Conservation (phyloP, 2,797 vertebrate species). For the Pangasius mekongensis region DNA sequence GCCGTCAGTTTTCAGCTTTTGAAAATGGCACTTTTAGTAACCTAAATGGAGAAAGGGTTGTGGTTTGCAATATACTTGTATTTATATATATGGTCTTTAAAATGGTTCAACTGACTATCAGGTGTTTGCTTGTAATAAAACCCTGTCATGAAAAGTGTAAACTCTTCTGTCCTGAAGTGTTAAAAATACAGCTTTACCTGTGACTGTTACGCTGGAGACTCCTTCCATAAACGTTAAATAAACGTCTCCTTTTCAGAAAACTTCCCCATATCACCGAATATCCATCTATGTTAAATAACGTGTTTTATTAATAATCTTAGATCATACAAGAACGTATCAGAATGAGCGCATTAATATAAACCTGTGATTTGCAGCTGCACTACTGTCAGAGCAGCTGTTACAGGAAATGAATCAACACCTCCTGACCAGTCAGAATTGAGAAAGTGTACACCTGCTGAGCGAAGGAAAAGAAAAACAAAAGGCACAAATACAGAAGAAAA, state of each 20-base stretch:
- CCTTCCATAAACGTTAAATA: not conserved
- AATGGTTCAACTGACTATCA: too few relatives aligned
- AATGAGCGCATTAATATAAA: not conserved
- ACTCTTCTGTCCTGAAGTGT: too few relatives aligned
- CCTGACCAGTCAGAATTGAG: not conserved
- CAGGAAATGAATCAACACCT: not conserved
- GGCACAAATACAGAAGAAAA: not conserved
- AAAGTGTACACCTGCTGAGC: too few relatives aligned
- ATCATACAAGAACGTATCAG: not conserved
- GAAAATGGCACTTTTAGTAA: too few relatives aligned
- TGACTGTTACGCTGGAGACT: not conserved
- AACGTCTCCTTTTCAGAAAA: not conserved
- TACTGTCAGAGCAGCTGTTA: not conserved
- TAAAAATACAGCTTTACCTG: not conserved
- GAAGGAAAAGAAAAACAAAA: too few relatives aligned
- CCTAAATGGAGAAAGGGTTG: too few relatives aligned
- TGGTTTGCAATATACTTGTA: too few relatives aligned
- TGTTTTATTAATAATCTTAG: not conserved
- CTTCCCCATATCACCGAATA: not conserved
- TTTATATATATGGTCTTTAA: too few relatives aligned
- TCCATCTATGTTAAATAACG: not conserved
- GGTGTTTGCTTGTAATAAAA: too few relatives aligned
- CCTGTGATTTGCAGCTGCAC: not conserved
- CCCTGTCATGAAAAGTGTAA: too few relatives aligned
- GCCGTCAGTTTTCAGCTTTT: not conserved